Evolutionary conservation across 2,797 vertebrate species (phyloP).

Genomic region (Neosilurus mollespiculum): DNA sequence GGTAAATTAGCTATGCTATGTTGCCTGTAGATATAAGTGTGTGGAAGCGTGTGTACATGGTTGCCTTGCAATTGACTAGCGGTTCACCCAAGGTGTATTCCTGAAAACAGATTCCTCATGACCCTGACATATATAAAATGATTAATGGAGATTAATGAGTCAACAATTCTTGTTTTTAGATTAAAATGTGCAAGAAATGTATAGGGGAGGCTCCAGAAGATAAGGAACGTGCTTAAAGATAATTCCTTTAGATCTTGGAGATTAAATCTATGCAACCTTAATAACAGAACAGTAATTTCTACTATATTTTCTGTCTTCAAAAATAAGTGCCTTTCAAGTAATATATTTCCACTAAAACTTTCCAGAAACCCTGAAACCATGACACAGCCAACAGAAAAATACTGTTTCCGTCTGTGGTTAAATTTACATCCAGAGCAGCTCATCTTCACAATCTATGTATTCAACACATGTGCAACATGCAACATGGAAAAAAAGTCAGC

Average conservation of each 20-base stretch:
- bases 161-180: neutral
- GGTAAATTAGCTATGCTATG: neutral
- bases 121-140: neutral
- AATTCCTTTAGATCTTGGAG: neutral
- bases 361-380: neutral
- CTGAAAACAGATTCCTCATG: neutral
- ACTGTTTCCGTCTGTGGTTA: neutral
- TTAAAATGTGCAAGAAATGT: neutral
- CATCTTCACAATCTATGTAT: constrained; percentile 10
- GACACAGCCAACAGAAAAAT: neutral
- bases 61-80: neutral
- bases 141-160: neutral
- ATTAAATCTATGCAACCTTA: neutral
- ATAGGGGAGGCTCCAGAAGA: neutral
- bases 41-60: neutral
- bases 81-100: neutral
- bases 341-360: neutral
- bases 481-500: neutral
- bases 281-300: neutral
- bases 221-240: neutral
- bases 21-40: neutral
- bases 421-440: constrained; percentile 1
- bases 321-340: neutral
- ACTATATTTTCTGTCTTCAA: neutral
- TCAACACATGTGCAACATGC: neutral